Evolutionary conservation across 2,797 vertebrate species (phyloP).

Genomic region (Syngnathus acus): DNA sequence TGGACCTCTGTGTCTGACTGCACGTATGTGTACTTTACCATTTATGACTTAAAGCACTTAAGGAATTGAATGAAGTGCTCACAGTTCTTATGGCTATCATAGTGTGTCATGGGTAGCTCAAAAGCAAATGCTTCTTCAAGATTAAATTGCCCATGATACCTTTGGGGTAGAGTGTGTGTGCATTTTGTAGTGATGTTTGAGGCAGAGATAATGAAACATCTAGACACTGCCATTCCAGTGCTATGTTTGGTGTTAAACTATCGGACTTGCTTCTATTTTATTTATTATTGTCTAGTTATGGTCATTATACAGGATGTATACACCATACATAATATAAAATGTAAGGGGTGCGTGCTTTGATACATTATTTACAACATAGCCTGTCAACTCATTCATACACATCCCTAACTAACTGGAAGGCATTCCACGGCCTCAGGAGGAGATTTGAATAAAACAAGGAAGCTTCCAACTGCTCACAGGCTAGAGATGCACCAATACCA

Average conservation of each 20-base stretch:
- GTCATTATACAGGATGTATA: background rate
- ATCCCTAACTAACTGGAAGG: background rate
- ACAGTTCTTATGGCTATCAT: background rate
- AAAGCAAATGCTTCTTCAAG: background rate
- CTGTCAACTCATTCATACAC: background rate
- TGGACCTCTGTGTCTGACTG: background rate
- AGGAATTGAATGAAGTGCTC: background rate
- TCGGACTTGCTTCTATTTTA: background rate
- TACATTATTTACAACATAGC: background rate
- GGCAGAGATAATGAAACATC: background rate
- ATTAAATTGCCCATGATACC: slow-evolving; percentile 1
- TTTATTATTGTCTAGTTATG: background rate
- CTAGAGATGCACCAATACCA: background rate
- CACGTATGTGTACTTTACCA: background rate
- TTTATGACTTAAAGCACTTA: background rate
- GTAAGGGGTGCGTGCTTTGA: background rate
- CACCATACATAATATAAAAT: background rate
- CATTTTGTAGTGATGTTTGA: background rate
- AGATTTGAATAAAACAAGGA: background rate
- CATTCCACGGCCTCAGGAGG: background rate
- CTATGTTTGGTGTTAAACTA: background rate
- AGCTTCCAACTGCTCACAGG: background rate
- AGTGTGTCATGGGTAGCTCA: background rate
- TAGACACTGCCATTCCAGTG: background rate
- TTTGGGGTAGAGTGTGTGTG: background rate